These are phyloP conservation scores for silkworm (Bombyx mori) DNA, from an alignment of 1,140 invertebrate species.

Conservation along the genomic window DNA sequence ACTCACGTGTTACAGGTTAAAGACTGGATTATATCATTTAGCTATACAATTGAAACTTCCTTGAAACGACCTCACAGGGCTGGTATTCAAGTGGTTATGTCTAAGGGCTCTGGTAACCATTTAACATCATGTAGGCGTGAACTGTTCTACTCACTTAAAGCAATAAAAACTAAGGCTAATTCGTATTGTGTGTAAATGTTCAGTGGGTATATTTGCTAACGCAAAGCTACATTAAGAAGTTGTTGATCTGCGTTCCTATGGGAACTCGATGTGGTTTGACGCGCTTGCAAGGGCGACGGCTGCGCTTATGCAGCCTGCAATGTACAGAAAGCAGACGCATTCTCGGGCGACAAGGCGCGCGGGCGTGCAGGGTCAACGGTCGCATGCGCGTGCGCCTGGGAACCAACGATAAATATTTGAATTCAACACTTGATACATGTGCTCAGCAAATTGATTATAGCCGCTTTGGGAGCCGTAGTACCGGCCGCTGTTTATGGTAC, in stretches of 20 bases:
- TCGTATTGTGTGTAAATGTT: no score
- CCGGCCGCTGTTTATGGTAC: no score
- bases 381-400: slow-evolving; percentile 50
- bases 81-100: no score
- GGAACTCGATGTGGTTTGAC: slow-evolving; percentile 34
- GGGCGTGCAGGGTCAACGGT: slow-evolving; percentile 60
- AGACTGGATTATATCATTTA: background rate
- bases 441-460: slow-evolving; percentile 65
- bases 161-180: no score
- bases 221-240: background rate
- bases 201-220: no score
- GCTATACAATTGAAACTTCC: background rate
- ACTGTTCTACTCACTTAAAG: no score
- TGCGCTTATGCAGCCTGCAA: slow-evolving; percentile 21
- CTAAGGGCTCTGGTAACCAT: no score
- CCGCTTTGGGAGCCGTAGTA: no score
- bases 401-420: slow-evolving; percentile 68
- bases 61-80: no score
- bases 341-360: slow-evolving; percentile 28
- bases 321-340: slow-evolving; percentile 44
- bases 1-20: no score
- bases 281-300: slow-evolving; percentile 20
- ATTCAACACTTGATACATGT: slow-evolving; percentile 67
- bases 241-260: slow-evolving; percentile 11
- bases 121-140: no score